Evolutionary conservation across 2,113 vertebrate species (phyloP), one percentile per base, ranked within the genome.

Genomic region (Etheostoma spectabile): DNA sequence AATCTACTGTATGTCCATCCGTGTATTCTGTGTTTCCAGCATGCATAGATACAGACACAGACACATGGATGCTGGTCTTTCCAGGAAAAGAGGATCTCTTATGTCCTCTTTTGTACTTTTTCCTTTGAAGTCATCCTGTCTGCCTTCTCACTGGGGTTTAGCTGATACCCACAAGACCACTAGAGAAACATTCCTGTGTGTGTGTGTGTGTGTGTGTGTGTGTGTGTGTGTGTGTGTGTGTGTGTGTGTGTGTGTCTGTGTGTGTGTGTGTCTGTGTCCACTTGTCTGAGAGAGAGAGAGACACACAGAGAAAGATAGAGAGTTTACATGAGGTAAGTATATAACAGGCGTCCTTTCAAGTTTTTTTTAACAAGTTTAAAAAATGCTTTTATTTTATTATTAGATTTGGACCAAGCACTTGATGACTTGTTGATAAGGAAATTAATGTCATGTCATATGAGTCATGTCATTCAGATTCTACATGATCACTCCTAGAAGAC

Each of bases 71-170:
- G 22, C 30, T 77, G 22, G 7, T 74, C 48, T 64, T 88, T 84
- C 74, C 68, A 57, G 56, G 71, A 83, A 84, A 49, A 77, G 70
- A 76, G 49, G 70, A 74, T 74, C 55, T 88, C 66, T 70, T 61
- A 53, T 76, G 35, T 88, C 72, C 55, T 68, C 22, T 49, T 74
- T 45, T 77, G 73, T 14, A 65, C 77, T 76, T 70, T 64, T 49
- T 62, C 49, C 80, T 85, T 88, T 88, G 63, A 84, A 82, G 60
- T 73, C 61, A 21, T 85, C 56, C 62, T 68, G 60, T 66, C 77
- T 33, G 3, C 59, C 12, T 48, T 64, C 72, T 86, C 64, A 27
- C 77, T 56, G 56, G 18, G 27, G 30, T 67, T 87, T 82, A 67
- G 13, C 30, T 76, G 81, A 84, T 86, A 70, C 69, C 83, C 61